Evolutionary conservation across 2,797 vertebrate genomes (phyloP), one percentile per base, ranked within the genome.

Genomic region (Malurus leucopterus): DNA sequence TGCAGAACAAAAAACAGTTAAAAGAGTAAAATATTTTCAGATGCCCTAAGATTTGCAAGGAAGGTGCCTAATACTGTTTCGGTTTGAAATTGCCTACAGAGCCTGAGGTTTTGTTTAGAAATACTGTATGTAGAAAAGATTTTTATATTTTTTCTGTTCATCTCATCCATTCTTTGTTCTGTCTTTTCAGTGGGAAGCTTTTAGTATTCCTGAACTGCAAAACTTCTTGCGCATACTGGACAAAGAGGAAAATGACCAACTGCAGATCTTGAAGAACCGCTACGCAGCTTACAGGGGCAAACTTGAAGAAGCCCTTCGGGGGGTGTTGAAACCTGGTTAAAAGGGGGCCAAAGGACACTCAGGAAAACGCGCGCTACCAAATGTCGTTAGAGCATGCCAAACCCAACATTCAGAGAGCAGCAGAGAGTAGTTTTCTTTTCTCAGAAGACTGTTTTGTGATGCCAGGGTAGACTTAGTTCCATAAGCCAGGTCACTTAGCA

Each of bases 191-290:
- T 99, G 99, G 99, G 99, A 99, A 65, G 99, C 99, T n/a, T 99
- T 99, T 91, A 98, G 97, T 81, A 97, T 99, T 90, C 99, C 99
- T 1, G 99, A 99, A 94, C 97, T 99, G 59, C 96, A 98, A 15
- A 99, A 99, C 96, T 99, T 99, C 97, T 94, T 99, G 94, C 98
- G 98, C 27, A 99, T 99, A 96, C 97, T 99, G 90, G 98, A 99
- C 78, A 99, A 99, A 92, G 99, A 99, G 88, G 99, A 99, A 82
- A 95, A 97, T 0, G 99, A 99, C 91, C 99, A 99, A 94, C 84
- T 96, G 86, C 97, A 97, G 55, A 96, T 93, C 38, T 92, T 99
- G 88, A 96, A 95, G 70, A 97, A 91, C 19, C 98, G 99, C 91
- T 99, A 99, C 0, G 79, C 96, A 29, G 92, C 90, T 73, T 99